phyloP scores from a whole-genome alignment of 2,888 invertebrate genomes.

The Altica lythri region DNA sequence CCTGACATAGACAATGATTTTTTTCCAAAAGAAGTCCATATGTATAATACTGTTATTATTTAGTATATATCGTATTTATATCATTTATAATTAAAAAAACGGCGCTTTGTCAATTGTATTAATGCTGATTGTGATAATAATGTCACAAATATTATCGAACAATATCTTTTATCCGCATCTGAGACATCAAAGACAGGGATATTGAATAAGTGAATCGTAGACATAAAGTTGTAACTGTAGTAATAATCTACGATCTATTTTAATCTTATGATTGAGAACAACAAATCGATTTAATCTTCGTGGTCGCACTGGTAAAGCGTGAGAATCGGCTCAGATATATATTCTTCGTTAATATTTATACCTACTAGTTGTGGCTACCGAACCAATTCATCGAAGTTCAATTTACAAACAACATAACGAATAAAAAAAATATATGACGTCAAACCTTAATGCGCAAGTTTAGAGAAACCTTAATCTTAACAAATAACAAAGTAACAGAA shows the following conservation, averaged over 20 bases:
- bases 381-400: too few species aligned
- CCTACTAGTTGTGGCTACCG: neutral
- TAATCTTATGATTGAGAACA: constrained; percentile 23
- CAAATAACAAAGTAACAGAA: neutral
- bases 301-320: constrained; percentile 29
- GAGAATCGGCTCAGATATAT: constrained; percentile 23
- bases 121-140: too few species aligned
- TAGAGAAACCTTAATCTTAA: neutral
- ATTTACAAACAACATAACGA: neutral
- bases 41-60: too few species aligned
- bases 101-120: too few species aligned
- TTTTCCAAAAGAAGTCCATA: too few species aligned
- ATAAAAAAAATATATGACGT: neutral
- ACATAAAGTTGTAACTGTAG: constrained; percentile 14
- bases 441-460: too few species aligned
- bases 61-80: too few species aligned
- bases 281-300: constrained; percentile 37
- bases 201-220: constrained; percentile 7
- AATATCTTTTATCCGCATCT: too few species aligned
- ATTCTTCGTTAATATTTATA: constrained; percentile 3
- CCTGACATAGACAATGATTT: too few species aligned
- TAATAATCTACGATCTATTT: constrained; percentile 17
- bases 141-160: too few species aligned
- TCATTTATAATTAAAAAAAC: too few species aligned
- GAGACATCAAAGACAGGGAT: too few species aligned